Conservation (phyloP, 1,140 invertebrate genomes). For the Cheumatopsyche charites region DNA sequence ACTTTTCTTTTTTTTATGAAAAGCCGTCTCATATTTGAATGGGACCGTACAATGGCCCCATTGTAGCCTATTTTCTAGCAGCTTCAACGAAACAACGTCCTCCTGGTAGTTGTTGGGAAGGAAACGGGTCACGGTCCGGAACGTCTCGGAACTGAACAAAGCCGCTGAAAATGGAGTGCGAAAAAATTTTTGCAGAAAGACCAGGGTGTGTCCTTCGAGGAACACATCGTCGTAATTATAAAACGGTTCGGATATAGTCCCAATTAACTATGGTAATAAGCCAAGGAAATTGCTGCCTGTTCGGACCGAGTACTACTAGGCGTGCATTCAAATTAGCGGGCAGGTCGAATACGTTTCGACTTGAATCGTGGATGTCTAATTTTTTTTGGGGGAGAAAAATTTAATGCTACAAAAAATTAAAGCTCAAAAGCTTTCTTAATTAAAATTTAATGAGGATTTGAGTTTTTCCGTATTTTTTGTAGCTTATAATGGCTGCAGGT, state of each 20-base stretch:
- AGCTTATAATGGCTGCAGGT: too few relatives aligned
- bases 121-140: slow-evolving; percentile 10
- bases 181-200: neutral
- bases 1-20: too few relatives aligned
- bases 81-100: neutral
- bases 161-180: slow-evolving; percentile 7
- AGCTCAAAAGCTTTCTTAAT: neutral
- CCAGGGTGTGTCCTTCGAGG: neutral
- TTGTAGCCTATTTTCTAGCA: slow-evolving; percentile 10
- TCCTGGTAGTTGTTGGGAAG: neutral
- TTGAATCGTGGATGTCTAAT: neutral
- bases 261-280: slow-evolving; percentile 21
- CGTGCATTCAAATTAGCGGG: neutral
- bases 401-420: neutral
- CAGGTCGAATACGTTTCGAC: slow-evolving; percentile 5
- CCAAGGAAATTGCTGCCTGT: neutral
- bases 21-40: slow-evolving; percentile 13
- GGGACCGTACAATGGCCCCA: neutral
- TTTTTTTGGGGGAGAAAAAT: too few relatives aligned
- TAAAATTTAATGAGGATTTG: neutral
- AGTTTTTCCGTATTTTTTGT: neutral
- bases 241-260: neutral
- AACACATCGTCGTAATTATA: slow-evolving; percentile 1
- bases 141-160: slow-evolving; percentile 9
- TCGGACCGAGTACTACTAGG: neutral